phyloP scores from a whole-genome alignment of 2,797 vertebrate species.

The Centroberyx gerrardi region DNA sequence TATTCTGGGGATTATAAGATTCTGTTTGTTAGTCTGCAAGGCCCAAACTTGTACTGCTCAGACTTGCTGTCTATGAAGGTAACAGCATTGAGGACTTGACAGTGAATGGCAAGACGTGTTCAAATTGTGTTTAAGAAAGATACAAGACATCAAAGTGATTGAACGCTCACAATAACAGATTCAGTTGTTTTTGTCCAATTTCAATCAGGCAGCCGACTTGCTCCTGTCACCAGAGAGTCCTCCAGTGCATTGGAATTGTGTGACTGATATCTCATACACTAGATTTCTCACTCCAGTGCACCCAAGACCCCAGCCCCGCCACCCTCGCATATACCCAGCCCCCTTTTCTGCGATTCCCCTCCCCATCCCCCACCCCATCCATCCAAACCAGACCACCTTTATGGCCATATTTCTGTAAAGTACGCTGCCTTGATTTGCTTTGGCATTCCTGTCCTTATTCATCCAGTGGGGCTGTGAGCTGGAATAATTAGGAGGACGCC shows the following conservation, averaged over 20 bases:
- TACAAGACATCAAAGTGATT: constrained; percentile 51
- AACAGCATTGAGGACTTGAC: constrained; percentile 15
- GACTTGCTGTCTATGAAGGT: constrained; percentile 32
- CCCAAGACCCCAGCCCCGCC: constrained; percentile 63
- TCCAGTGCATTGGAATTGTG: constrained; percentile 62
- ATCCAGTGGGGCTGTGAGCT: constrained; percentile 75
- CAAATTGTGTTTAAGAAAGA: constrained; percentile 60
- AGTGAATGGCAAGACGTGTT: constrained; percentile 56
- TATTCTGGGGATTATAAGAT: constrained; percentile 20
- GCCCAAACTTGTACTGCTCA: constrained; percentile 14
- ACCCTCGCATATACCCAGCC: constrained; percentile 20
- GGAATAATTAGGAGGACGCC: constrained; percentile 82
- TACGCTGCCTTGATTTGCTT: constrained; percentile 73
- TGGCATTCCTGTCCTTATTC: constrained; percentile 76
- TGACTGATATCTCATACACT: constrained; percentile 77
- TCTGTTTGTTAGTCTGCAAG: not conserved
- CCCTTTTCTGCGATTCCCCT: constrained; percentile 11
- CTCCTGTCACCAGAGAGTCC: constrained; percentile 65
- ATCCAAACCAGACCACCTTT: constrained; percentile 61
- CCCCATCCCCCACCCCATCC: constrained; percentile 29
- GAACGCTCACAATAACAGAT: constrained; percentile 64
- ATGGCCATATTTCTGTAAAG: constrained; percentile 66
- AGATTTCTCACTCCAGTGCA: constrained; percentile 77
- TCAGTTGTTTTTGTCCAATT: constrained; percentile 66
- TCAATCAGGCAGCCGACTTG: constrained; percentile 61